A percentile compares a stretch with the other conserved stretches of the same genome.
phyloP scores from a whole-genome alignment of 2,113 vertebrate species.

The Girardinichthys multiradiatus region DNA sequence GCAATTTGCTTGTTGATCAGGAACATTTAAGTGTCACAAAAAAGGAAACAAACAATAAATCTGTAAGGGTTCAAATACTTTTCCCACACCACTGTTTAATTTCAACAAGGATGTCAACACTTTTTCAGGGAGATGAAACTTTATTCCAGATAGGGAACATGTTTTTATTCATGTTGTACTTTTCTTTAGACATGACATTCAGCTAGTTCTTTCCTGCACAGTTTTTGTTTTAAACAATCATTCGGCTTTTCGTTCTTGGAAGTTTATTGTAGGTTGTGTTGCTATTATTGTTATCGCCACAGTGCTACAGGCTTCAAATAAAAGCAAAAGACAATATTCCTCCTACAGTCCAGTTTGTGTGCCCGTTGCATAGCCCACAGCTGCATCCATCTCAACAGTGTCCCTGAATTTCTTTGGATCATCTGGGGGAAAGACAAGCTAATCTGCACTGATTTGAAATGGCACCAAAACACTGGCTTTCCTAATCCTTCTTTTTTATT shows the following conservation, averaged over 20 bases:
- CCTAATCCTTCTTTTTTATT: slow-evolving; percentile 77
- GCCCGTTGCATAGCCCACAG: slow-evolving; percentile 50
- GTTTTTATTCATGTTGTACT: background rate
- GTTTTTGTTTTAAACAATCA: slow-evolving; percentile 48
- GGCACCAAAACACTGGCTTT: slow-evolving; percentile 73
- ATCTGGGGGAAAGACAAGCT: slow-evolving; percentile 72
- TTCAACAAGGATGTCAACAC: too few relatives aligned
- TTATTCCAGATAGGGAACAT: background rate
- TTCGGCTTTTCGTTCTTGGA: slow-evolving; percentile 47
- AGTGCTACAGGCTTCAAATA: slow-evolving; percentile 69
- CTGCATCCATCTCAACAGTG: slow-evolving; percentile 58
- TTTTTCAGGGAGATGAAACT: background rate
- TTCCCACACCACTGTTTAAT: too few relatives aligned
- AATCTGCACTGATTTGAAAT: slow-evolving; percentile 83
- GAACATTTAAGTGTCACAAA: too few relatives aligned
- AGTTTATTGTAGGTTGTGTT: slow-evolving; percentile 63
- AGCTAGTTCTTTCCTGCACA: slow-evolving; percentile 26
- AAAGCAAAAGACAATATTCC: slow-evolving; percentile 73
- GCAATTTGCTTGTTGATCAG: too few relatives aligned
- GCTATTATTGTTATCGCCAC: slow-evolving; percentile 65
- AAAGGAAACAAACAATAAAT: background rate
- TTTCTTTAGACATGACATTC: background rate
- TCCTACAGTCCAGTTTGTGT: slow-evolving; percentile 60
- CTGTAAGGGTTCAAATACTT: background rate
- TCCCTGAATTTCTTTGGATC: slow-evolving; percentile 68